These are phyloP conservation scores for Synaphobranchus kaupii DNA, from an alignment of 2,797 vertebrate genomes.

Conservation along the genomic window DNA sequence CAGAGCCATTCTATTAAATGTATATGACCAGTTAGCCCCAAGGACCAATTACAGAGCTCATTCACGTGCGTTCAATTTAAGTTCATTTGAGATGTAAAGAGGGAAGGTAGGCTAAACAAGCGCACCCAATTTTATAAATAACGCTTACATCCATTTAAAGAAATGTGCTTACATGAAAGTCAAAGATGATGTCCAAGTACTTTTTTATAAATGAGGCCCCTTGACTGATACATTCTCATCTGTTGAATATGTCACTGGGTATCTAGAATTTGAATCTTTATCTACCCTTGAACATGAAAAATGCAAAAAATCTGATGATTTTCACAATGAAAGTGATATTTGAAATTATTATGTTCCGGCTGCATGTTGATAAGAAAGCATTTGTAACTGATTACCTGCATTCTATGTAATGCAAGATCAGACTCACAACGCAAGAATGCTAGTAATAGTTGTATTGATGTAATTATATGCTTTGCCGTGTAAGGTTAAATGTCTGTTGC, in stretches of 20 bases:
- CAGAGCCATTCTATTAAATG: too few species aligned
- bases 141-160: too few species aligned
- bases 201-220: too few species aligned
- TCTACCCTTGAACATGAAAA: background rate
- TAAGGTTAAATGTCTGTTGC: background rate
- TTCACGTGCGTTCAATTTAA: too few species aligned
- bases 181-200: too few species aligned
- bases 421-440: background rate
- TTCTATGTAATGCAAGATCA: background rate
- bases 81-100: too few species aligned
- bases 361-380: background rate
- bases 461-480: background rate
- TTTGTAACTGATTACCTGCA: background rate
- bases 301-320: too few species aligned
- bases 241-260: background rate
- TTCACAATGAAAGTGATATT: background rate
- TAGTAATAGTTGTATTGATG: background rate
- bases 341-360: background rate
- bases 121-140: too few species aligned
- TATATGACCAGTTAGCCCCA: too few species aligned
- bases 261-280: background rate
- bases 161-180: too few species aligned
- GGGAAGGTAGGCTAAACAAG: too few species aligned
- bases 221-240: background rate
- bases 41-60: too few species aligned